A percentile compares a stretch with the other conserved stretches of the same genome.
phyloP scores from a whole-genome alignment of 1,140 invertebrate genomes.

The Caenorhabditis briggsae region DNA sequence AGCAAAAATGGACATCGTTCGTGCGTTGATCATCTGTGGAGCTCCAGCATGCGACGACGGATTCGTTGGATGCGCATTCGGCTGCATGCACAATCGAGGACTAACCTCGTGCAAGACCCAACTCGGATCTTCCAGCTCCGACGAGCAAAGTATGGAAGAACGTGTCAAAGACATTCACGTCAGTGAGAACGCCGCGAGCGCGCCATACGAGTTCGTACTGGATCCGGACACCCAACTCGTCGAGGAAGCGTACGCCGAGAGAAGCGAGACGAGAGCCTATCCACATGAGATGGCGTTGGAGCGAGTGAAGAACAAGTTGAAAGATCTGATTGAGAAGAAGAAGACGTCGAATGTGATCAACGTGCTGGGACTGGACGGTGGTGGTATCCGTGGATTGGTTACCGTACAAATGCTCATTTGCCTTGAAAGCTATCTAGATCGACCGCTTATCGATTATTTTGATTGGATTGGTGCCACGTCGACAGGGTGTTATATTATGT shows the following conservation, averaged over 20 bases:
- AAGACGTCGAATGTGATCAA: slow-evolving; percentile 70
- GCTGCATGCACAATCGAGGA: slow-evolving; percentile 44
- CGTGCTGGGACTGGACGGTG: slow-evolving; percentile 74
- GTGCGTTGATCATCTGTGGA: slow-evolving; percentile 56
- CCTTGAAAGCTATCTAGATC: slow-evolving; percentile 72
- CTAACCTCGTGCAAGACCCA: slow-evolving; percentile 29
- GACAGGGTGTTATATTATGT: slow-evolving; percentile 87
- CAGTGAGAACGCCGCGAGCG: slow-evolving; percentile 32
- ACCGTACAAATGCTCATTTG: slow-evolving; percentile 74
- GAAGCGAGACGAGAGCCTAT: slow-evolving; percentile 34
- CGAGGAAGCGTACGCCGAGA: slow-evolving; percentile 49
- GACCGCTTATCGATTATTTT: slow-evolving; percentile 81
- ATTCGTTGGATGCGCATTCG: slow-evolving; percentile 57
- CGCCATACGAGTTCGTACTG: slow-evolving; percentile 48
- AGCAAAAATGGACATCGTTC: slow-evolving; percentile 49
- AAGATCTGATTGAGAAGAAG: slow-evolving; percentile 58
- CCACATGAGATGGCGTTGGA: slow-evolving; percentile 49
- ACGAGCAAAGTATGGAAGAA: slow-evolving; percentile 52
- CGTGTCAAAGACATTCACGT: slow-evolving; percentile 43
- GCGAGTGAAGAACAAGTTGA: slow-evolving; percentile 51
- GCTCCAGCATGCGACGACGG: slow-evolving; percentile 32
- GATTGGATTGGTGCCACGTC: slow-evolving; percentile 98
- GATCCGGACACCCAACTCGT: slow-evolving; percentile 56
- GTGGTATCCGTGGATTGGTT: slow-evolving; percentile 76
- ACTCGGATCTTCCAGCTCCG: neutral